These are phyloP conservation scores for Phaethornis superciliosus DNA, from an alignment of 2,113 vertebrate species.

Conservation along the genomic window DNA sequence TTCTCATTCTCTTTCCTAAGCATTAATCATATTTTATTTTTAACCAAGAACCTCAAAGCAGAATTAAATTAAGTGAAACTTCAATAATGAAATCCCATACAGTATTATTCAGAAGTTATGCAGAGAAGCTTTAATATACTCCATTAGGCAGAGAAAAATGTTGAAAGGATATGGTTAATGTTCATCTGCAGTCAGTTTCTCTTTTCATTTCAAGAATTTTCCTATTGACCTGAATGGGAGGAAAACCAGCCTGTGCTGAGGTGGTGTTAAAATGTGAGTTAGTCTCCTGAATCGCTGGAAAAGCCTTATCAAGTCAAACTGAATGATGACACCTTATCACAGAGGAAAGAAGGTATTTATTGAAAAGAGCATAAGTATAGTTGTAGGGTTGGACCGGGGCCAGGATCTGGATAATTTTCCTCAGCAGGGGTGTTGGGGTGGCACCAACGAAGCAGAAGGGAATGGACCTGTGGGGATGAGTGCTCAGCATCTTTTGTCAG, in stretches of 20 bases:
- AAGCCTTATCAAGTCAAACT: background rate
- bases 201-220: background rate
- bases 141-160: conserved; percentile 62
- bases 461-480: accelerated
- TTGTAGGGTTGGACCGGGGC: background rate
- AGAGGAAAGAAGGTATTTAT: background rate
- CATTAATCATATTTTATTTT: conserved; percentile 69
- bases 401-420: accelerated
- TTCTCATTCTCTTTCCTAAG: conserved; percentile 51
- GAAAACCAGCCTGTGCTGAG: background rate
- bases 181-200: conserved; percentile 24
- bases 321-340: background rate
- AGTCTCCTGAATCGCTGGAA: background rate
- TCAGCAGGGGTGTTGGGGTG: background rate
- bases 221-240: background rate
- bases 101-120: conserved; percentile 49
- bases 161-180: conserved; percentile 54
- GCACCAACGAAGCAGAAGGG: background rate
- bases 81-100: conserved; percentile 55
- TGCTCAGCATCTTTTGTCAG: background rate
- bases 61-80: conserved; percentile 71
- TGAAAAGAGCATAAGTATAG: background rate
- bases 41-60: conserved; percentile 58
- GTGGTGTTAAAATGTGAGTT: background rate
- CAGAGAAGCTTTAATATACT: conserved; percentile 57